Base-by-base conservation (phyloP, 2,888 invertebrate species). In the Apamea monoglypha region DNA sequence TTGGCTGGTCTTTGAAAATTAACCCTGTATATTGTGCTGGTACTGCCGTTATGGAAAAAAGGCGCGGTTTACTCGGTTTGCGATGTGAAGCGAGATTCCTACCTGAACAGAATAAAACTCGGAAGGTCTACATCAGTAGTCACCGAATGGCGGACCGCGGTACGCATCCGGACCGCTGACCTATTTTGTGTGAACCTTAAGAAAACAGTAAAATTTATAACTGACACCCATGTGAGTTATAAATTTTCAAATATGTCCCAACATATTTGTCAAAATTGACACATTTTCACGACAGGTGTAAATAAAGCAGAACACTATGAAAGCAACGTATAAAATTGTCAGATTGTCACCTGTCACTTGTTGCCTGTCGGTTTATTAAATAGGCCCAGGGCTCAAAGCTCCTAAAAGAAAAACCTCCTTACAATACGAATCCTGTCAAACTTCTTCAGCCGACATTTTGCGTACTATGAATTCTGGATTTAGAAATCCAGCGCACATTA, bases 401-500 rank as follows among this genome's bases (percentile, higher is more conserved):
- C 7, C 4, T 40, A 25, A 40, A 53, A 29, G 0, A 44, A n/a
- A 8, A 73, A 18, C 8, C 16, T 70, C 18, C 8, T 29, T 71
- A 18, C 40, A 44, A 59, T 32, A 44, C 8, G 6, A 59, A 6
- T 7, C 59, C 0, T 47, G 10, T 21, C 59, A 40, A 40, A 59
- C 56, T 61, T 53, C 2, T 29, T 32, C 40, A n/a, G 3, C 0
- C 18, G 10, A 67, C 59, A 25, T 40, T 67, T 59, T 71, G 36
- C 36, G 29, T 18, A 50, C 18, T 47, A 66, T 29, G 32, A 18
- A 56, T 69, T 40, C 16, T 56, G 29, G 3, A 47, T 61, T 47
- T 36, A 53, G 1, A 56, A 67, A 83, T 67, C 29, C 14, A 50
- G 5, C 36, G 6, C 29, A 56, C 50, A 25, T 83, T 71, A 61